Evolutionary conservation across 2,113 vertebrate genomes (phyloP).

Genomic region (Hypocryptadius cinnamomeus): DNA sequence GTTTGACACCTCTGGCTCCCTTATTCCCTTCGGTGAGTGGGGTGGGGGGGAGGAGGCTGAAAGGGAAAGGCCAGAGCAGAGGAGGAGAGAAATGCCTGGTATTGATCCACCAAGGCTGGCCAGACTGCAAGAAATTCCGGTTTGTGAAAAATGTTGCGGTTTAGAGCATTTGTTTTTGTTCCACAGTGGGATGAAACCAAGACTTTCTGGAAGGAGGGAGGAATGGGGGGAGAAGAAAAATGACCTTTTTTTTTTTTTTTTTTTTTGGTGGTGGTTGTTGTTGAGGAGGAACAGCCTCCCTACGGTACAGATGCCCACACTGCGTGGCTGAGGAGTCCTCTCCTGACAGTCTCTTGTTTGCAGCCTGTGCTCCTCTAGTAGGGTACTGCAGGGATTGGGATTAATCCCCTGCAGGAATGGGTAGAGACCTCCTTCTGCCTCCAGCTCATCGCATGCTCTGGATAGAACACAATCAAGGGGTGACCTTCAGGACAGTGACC

Average conservation of each 20-base stretch:
- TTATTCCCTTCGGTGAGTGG: conserved; percentile 15
- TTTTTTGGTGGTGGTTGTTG: not conserved
- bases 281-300: not conserved
- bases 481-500: not conserved
- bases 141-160: conserved; percentile 60
- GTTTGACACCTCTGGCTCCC: conserved; percentile 12
- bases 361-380: not conserved
- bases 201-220: conserved; percentile 33
- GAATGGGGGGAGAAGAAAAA: not conserved
- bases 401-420: not conserved
- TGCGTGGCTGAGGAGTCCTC: not conserved
- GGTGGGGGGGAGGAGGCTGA: not conserved
- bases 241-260: not conserved
- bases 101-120: conserved; percentile 49
- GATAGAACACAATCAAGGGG: not conserved
- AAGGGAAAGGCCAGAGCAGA: conserved; percentile 49
- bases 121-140: conserved; percentile 60
- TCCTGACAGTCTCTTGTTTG: fast-evolving
- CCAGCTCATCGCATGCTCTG: not conserved
- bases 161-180: conserved; percentile 60
- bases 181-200: conserved; percentile 54
- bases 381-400: not conserved
- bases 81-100: conserved; percentile 50
- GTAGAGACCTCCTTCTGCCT: not conserved
- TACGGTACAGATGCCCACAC: not conserved